phyloP scores from a whole-genome alignment of 1,140 invertebrate species.

The Planococcus citri region DNA sequence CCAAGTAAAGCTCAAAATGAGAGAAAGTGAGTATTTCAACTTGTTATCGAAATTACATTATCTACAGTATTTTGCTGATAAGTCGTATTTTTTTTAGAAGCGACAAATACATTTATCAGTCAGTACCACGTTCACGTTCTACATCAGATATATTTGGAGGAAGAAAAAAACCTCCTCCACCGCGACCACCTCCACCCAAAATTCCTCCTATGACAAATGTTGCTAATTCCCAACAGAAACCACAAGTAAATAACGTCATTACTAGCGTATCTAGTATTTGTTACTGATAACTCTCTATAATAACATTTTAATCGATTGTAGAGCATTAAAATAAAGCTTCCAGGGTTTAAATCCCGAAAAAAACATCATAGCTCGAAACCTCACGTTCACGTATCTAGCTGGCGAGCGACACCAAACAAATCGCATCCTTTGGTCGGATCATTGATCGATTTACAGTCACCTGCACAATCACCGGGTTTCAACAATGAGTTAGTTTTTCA shows the following conservation, averaged over 20 bases:
- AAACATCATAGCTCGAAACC: conserved; percentile 24
- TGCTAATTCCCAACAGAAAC: conserved; percentile 29
- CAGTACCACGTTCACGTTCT: conserved; percentile 9
- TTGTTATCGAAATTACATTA: too few species aligned
- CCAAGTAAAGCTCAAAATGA: background rate
- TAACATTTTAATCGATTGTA: conserved; percentile 17
- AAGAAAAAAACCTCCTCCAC: conserved; percentile 39
- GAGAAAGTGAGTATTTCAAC: background rate
- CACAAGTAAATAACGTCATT: conserved; percentile 30
- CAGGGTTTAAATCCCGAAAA: conserved; percentile 37
- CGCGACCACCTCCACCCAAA: conserved; percentile 40
- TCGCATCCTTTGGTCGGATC: conserved; percentile 28
- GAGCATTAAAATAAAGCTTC: conserved; percentile 28
- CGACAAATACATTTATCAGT: conserved; percentile 18
- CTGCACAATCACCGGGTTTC: conserved; percentile 56
- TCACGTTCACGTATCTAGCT: conserved; percentile 12
- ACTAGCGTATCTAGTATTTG: conserved; percentile 25
- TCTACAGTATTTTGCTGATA: too few species aligned
- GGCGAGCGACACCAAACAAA: conserved; percentile 25
- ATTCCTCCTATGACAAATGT: conserved; percentile 26
- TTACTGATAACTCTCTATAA: background rate
- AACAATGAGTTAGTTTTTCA: conserved; percentile 37
- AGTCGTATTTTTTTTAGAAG: conserved; percentile 1
- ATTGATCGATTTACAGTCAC: conserved; percentile 49
- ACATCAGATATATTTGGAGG: conserved; percentile 19